These are phyloP conservation scores for Kryptolebias ocellatus DNA, from an alignment of 2,797 vertebrate species.

Conservation along the genomic window DNA sequence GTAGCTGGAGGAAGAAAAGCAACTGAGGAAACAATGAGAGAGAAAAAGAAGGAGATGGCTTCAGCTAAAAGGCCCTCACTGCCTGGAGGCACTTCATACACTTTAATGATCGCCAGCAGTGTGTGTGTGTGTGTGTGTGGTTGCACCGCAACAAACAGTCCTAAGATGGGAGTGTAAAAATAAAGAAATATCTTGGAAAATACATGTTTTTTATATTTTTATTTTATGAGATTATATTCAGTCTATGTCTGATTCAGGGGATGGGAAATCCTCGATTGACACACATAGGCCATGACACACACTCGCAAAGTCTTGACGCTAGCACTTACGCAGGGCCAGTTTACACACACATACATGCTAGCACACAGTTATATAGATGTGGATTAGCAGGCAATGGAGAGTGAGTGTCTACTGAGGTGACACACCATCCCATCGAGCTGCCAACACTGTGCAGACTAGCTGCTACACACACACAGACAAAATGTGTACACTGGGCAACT, in stretches of 20 bases:
- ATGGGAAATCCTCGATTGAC: slow-evolving; percentile 36
- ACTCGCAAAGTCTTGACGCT: slow-evolving; percentile 28
- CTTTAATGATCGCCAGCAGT: slow-evolving; percentile 67
- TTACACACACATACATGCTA: slow-evolving; percentile 11
- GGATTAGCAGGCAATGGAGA: slow-evolving; percentile 58
- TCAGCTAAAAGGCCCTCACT: slow-evolving; percentile 80
- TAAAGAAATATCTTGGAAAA: slow-evolving; percentile 28
- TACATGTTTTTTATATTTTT: slow-evolving; percentile 10
- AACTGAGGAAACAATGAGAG: slow-evolving; percentile 68
- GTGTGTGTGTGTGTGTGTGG: slow-evolving; percentile 20
- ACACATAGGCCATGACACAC: slow-evolving; percentile 45
- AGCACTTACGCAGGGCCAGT: slow-evolving; percentile 19
- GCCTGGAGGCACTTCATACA: slow-evolving; percentile 76
- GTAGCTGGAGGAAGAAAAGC: slow-evolving; percentile 27
- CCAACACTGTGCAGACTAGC: slow-evolving; percentile 39
- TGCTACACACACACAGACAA: slow-evolving; percentile 23
- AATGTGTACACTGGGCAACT: not conserved
- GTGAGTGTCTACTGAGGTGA: slow-evolving; percentile 60
- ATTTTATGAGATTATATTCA: slow-evolving; percentile 26
- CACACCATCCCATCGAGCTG: slow-evolving; percentile 61
- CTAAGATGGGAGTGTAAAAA: slow-evolving; percentile 56
- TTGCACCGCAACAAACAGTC: slow-evolving; percentile 46
- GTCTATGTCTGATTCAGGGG: slow-evolving; percentile 33
- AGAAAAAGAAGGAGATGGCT: slow-evolving; percentile 56
- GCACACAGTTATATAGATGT: slow-evolving; percentile 57